Conservation (phyloP, 2,797 vertebrate genomes). For the Poecile montanus region DNA sequence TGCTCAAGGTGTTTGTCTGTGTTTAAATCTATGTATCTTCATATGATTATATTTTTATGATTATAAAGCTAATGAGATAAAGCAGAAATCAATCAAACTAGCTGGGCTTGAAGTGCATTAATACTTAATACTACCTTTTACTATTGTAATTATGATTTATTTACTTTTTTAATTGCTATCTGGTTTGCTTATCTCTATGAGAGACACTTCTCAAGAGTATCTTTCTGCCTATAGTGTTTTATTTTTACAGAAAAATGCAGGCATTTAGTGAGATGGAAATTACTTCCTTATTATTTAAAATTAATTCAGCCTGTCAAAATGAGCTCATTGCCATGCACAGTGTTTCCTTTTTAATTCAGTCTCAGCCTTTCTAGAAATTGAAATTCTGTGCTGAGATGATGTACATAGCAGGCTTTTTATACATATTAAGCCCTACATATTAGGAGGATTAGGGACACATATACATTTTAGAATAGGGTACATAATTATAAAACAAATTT, state of each 20-base stretch:
- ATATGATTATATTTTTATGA: conserved; percentile 46
- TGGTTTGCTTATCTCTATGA: conserved; percentile 46
- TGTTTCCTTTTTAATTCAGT: conserved; percentile 39
- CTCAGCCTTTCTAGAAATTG: conserved; percentile 53
- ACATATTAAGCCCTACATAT: conserved; percentile 55
- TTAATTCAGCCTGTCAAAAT: conserved; percentile 59
- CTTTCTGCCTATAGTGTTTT: conserved; percentile 53
- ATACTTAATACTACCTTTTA: conserved; percentile 55
- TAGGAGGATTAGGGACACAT: conserved; percentile 50
- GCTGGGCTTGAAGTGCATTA: conserved; percentile 48
- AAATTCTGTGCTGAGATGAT: conserved; percentile 49
- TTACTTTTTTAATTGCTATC: conserved; percentile 72
- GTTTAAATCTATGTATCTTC: conserved; percentile 43
- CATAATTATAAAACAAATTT: conserved; percentile 50
- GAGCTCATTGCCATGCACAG: conserved; percentile 60
- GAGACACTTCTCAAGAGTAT: conserved; percentile 54
- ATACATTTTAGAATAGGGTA: conserved; percentile 49
- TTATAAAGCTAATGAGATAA: conserved; percentile 66
- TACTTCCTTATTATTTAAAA: conserved; percentile 64
- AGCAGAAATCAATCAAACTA: conserved; percentile 64
- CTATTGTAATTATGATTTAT: conserved; percentile 62
- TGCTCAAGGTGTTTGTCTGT: not conserved
- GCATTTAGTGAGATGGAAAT: conserved; percentile 59
- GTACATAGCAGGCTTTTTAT: conserved; percentile 42
- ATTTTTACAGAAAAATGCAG: conserved; percentile 51